A percentile compares a stretch with the other conserved stretches of the same genome.
phyloP scores from a whole-genome alignment of 2,888 invertebrate species.

The Sinohyriopsis cumingii region DNA sequence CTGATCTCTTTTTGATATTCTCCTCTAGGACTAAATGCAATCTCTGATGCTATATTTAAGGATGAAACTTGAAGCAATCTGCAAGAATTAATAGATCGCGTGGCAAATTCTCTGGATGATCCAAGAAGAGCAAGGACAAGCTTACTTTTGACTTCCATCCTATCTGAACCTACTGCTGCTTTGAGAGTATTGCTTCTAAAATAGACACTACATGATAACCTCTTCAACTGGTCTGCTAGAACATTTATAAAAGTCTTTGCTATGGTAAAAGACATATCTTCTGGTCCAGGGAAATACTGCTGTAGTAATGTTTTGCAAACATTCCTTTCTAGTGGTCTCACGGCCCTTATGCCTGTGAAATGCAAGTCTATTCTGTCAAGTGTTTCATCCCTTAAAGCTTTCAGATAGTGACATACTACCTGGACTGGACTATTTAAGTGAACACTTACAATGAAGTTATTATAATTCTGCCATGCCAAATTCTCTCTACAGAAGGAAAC shows the following conservation, averaged over 20 bases:
- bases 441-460: constrained; percentile 16
- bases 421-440: constrained; percentile 38
- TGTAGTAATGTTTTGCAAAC: constrained; percentile 20
- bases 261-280: constrained; percentile 30
- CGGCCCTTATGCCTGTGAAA: constrained; percentile 11
- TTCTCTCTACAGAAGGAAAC: constrained; percentile 20
- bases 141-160: constrained; percentile 11
- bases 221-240: constrained; percentile 40
- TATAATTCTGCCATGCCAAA: constrained; percentile 28
- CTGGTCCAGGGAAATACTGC: constrained; percentile 15
- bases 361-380: constrained; percentile 26
- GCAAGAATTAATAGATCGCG: constrained; percentile 12
- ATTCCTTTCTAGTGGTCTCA: constrained; percentile 11
- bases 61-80: constrained; percentile 1
- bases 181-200: constrained; percentile 15
- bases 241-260: constrained; percentile 29
- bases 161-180: constrained; percentile 1
- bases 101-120: constrained; percentile 16
- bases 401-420: constrained; percentile 33
- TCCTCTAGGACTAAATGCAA: not conserved
- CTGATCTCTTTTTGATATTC: constrained; percentile 5
- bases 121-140: constrained; percentile 16
- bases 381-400: constrained; percentile 8
- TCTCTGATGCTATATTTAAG: constrained; percentile 2
- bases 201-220: constrained; percentile 32